Base-by-base conservation (phyloP, 2,113 vertebrate species). In the Plectropomus leopardus region DNA sequence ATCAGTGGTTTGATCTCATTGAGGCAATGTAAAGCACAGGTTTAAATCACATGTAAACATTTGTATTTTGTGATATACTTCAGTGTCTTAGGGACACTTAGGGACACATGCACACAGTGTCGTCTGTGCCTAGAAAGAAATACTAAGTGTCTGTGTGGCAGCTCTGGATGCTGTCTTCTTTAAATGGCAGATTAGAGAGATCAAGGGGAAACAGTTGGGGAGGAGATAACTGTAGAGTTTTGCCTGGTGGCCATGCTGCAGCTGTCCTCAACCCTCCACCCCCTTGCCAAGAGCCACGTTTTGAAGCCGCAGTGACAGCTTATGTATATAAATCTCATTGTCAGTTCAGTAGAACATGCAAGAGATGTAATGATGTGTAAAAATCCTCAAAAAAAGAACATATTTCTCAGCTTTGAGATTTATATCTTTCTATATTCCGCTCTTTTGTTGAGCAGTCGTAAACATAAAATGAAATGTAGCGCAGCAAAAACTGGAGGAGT, bases 151-250 rank as follows among this genome's bases (percentile, higher is more conserved):
- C 21, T 83, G 42, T 82, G 71, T 65, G 54, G 67, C 63, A 73
- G 72, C 85, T 79, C 32, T 71, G 71, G 72, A 44, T 51, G 63
- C 78, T 83, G 88, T 84, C 70, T 82, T 86, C 84, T 88, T 88
- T 84, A 88, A 92, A 92, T 53, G 77, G 87, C 61, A 88, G 89
- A 91, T 92, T 90, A 92, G 50, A 24, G 51, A 73, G 85, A 92
- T 93, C 86, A 92, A 93, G 92, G 86, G 45, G 57, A 88, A 83
- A n/a, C 82, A 36, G 79, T 78, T 83, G 63, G 78, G 82, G 85
- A 89, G 76, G 67, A 89, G 87, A 91, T 86, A 85, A 82, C 76
- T 88, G 82, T 79, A 48, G 80, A 79, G 72, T 81, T 90, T 72
- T 88, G 85, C 85, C 91, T 86, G 77, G 78, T 85, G 90, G 86